A percentile compares a stretch with the other conserved stretches of the same genome.
Conservation (phyloP, 1,140 invertebrate species). For the Aphis craccivora region DNA sequence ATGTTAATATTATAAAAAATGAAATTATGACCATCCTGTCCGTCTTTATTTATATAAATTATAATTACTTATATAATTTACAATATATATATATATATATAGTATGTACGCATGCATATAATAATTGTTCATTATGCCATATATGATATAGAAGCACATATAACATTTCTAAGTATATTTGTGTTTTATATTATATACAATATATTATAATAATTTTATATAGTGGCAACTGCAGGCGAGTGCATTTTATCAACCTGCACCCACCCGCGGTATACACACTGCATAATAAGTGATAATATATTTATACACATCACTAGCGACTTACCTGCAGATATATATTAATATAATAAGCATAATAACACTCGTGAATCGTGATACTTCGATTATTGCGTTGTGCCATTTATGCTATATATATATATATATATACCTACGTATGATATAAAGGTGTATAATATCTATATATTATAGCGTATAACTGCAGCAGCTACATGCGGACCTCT, state of each 20-base stretch:
- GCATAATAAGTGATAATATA: neutral
- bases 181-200: neutral
- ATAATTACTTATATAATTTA: neutral
- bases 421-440: too few species aligned
- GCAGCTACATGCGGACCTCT: too few species aligned
- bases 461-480: too few species aligned
- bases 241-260: neutral
- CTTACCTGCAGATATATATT: neutral
- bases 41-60: neutral
- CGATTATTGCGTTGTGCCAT: neutral
- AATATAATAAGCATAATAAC: neutral
- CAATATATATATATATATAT: too few species aligned
- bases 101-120: too few species aligned
- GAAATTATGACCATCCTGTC: too few species aligned
- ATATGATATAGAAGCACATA: too few species aligned
- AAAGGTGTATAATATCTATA: too few species aligned
- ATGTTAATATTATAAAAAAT: neutral
- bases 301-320: neutral
- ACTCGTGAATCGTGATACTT: neutral
- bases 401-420: neutral
- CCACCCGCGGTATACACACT: neutral
- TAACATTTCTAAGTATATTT: neutral
- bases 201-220: neutral
- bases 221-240: neutral
- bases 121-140: too few species aligned